Conservation (phyloP, 1,140 invertebrate species). For the Magallana angulata region DNA sequence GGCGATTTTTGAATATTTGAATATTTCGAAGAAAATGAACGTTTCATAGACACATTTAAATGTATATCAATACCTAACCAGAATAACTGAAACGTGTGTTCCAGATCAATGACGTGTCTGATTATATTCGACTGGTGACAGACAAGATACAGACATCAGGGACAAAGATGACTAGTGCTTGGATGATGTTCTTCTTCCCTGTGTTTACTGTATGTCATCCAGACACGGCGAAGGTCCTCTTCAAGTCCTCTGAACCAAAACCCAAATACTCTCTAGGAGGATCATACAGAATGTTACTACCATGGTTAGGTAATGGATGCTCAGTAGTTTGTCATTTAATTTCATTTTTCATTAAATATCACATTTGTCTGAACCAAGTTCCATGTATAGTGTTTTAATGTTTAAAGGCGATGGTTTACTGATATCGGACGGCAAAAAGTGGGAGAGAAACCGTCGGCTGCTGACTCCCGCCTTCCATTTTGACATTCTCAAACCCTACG, state of each 20-base stretch:
- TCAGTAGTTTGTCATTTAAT: too few species aligned
- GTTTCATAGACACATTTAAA: too few species aligned
- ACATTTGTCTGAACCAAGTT: too few species aligned
- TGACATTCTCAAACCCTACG: constrained; percentile 89
- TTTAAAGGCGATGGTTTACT: constrained; percentile 61
- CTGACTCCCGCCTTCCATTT: constrained; percentile 94
- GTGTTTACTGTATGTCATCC: constrained; percentile 51
- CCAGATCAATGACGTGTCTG: constrained; percentile 5
- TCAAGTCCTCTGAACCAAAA: constrained; percentile 65
- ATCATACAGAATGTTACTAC: constrained; percentile 48
- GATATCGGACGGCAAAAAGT: constrained; percentile 86
- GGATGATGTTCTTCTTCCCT: constrained; percentile 45
- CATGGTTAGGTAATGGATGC: constrained; percentile 63
- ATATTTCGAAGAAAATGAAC: too few species aligned
- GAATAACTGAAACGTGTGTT: too few species aligned
- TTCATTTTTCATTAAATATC: too few species aligned
- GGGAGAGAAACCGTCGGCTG: constrained; percentile 88
- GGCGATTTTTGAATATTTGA: too few species aligned
- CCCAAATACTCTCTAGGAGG: constrained; percentile 37
- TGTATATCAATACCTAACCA: too few species aligned
- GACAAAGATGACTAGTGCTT: background rate
- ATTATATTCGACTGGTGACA: background rate
- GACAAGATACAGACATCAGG: background rate
- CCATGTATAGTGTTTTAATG: background rate
- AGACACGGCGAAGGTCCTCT: constrained; percentile 56